A percentile compares a stretch with the other conserved stretches of the same genome.
phyloP scores from a whole-genome alignment of 2,888 invertebrate genomes.

The Spodoptera exigua region DNA sequence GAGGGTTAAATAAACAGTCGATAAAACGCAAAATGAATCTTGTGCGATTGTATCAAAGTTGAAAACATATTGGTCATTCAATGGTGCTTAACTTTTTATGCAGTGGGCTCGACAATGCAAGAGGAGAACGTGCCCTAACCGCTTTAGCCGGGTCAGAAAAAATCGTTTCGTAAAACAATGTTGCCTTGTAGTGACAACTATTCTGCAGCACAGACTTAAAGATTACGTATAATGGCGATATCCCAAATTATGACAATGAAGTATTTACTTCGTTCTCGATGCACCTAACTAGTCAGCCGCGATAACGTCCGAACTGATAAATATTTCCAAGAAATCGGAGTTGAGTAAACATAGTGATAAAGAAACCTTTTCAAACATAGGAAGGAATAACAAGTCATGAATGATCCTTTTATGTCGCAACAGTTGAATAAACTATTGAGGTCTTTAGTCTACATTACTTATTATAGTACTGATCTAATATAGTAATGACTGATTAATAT shows the following conservation, averaged over 20 bases:
- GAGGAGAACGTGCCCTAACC: slow-evolving; percentile 86
- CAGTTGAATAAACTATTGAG: slow-evolving; percentile 36
- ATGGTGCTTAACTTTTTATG: slow-evolving; percentile 72
- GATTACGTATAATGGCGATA: slow-evolving; percentile 7
- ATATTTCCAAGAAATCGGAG: slow-evolving; percentile 70
- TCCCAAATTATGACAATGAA: slow-evolving; percentile 36
- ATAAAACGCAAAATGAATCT: slow-evolving; percentile 71
- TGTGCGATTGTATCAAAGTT: slow-evolving; percentile 71
- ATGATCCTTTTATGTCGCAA: slow-evolving; percentile 35
- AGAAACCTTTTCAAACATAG: slow-evolving; percentile 56
- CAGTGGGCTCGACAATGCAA: slow-evolving; percentile 72
- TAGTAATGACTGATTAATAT: too few species aligned
- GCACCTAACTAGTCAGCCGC: slow-evolving; percentile 46
- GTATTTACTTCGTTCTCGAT: slow-evolving; percentile 50
- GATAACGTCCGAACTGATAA: slow-evolving; percentile 77
- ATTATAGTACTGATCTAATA: too few species aligned
- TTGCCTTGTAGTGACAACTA: slow-evolving; percentile 43
- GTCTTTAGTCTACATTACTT: background rate
- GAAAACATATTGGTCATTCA: slow-evolving; percentile 62
- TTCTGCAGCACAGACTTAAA: slow-evolving; percentile 15
- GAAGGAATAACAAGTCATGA: slow-evolving; percentile 18
- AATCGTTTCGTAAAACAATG: slow-evolving; percentile 63
- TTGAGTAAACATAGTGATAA: slow-evolving; percentile 68
- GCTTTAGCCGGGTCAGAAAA: slow-evolving; percentile 83
- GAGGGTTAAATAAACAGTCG: slow-evolving; percentile 69